Evolutionary conservation across 2,888 invertebrate species (phyloP), one percentile per base, ranked within the genome.

Genomic region (Hololepta plana): DNA sequence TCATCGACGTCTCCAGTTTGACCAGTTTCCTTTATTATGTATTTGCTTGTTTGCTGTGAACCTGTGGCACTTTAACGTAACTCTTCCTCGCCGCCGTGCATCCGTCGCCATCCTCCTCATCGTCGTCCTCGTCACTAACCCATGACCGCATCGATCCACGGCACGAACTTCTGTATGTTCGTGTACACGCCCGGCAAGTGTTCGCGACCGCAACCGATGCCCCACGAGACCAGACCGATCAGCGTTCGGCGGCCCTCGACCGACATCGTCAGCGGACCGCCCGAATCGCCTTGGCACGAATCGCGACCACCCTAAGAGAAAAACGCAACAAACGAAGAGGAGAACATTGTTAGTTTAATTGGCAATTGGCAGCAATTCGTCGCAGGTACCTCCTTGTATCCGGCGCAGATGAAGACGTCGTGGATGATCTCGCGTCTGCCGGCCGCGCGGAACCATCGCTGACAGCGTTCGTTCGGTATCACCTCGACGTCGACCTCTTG

Each of bases 171-270:
- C 49, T 87, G 85, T 46, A 88, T 84, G 43, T 88, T 87, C 1
- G 88, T 88, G 47, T 88, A 88, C 4, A 88, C 87, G 2, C 87
- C 87, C 0, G 88, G 88, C 4, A 88, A 53, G 42, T 87, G 85
- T 43, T 87, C 85, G 1, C 87, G 60, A 1, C 87, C 88, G 42
- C 88, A 88, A 29, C 85, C 85, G 38, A 87, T 87, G 32, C 85
- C 85, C 87, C 87, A 88, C 0, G 85, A 85, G 1, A 82, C 88
- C 1, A 88, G 64, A 0, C 88, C 88, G 17, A 88, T 79, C 11
- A 88, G 62, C 16, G 84, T 85, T 53, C 79, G 77, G 23, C 84
- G 66, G 3, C 87, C 87, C 33, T 87, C 85, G 28, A 84, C 59
- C 13, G 79, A 69, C 50, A 82, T 65, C 1, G 87, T 87, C n/a